Evolutionary conservation across 2,797 vertebrate species (phyloP).

Genomic region (Danio kyathit): DNA sequence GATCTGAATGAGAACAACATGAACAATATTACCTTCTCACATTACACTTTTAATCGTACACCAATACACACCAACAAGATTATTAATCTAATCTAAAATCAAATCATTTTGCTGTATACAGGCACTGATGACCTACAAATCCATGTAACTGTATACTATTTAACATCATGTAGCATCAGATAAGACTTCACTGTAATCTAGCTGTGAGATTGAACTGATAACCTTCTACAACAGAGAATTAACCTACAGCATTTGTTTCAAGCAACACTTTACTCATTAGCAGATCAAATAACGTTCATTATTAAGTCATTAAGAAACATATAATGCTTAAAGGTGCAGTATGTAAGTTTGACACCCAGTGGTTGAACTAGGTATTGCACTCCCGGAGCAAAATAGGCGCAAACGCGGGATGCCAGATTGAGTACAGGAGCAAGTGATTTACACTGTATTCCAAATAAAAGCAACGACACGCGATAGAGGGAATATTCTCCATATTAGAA

Average conservation of each 20-base stretch:
- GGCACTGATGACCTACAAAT: neutral
- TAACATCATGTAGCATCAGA: neutral
- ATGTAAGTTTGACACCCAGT: no score
- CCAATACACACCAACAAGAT: neutral
- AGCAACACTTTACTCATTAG: neutral
- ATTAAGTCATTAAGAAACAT: slow-evolving; percentile 5
- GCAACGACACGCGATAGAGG: no score
- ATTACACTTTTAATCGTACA: neutral
- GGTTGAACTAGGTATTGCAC: no score
- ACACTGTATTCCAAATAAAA: no score
- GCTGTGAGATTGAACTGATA: neutral
- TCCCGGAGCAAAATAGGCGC: no score
- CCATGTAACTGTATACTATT: neutral
- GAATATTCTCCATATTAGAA: no score
- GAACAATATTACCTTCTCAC: neutral
- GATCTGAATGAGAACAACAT: neutral
- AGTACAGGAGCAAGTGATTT: no score
- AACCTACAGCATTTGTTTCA: neutral
- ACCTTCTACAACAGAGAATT: neutral
- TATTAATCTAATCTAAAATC: neutral
- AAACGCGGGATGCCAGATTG: no score
- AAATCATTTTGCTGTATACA: neutral
- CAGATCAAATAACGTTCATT: neutral
- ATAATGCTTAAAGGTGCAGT: no score
- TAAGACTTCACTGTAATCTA: neutral